A percentile compares a stretch with the other conserved stretches of the same genome.
Evolutionary conservation across 35 echinoderm and acorn worm species (phyloP).

Genomic region (Anneissia japonica): DNA sequence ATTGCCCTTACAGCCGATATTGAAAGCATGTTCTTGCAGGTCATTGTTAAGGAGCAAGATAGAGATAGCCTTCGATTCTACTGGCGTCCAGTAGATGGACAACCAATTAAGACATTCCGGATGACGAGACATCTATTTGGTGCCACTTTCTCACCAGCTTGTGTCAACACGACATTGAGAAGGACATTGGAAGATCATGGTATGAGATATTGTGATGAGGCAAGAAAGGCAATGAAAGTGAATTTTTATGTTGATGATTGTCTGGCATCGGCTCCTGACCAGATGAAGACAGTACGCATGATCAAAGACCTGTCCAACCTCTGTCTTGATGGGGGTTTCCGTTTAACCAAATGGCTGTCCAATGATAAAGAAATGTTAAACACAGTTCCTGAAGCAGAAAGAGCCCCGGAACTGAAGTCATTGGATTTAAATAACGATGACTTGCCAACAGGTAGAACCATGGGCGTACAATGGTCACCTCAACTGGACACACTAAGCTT

Average conservation of each 20-base stretch:
- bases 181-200: slow-evolving; percentile 20
- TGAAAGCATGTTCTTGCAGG: slow-evolving; percentile 30
- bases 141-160: neutral
- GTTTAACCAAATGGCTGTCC: neutral
- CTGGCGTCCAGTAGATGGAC: slow-evolving; percentile 3
- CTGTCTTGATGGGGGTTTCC: neutral
- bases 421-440: neutral
- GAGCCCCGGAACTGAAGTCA: neutral
- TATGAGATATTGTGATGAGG: neutral
- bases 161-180: slow-evolving; percentile 17
- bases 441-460: neutral
- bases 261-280: neutral
- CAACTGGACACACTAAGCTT: neutral
- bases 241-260: slow-evolving; percentile 25
- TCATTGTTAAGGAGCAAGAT: neutral
- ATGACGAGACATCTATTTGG: slow-evolving; percentile 33
- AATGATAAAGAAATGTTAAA: neutral
- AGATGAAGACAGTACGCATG: neutral
- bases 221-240: neutral
- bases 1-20: slow-evolving; percentile 19
- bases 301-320: neutral
- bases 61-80: slow-evolving; percentile 12
- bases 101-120: neutral
- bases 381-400: neutral
- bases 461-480: neutral